phyloP scores from a whole-genome alignment of 2,888 invertebrate genomes.

The Tineola bisselliella region DNA sequence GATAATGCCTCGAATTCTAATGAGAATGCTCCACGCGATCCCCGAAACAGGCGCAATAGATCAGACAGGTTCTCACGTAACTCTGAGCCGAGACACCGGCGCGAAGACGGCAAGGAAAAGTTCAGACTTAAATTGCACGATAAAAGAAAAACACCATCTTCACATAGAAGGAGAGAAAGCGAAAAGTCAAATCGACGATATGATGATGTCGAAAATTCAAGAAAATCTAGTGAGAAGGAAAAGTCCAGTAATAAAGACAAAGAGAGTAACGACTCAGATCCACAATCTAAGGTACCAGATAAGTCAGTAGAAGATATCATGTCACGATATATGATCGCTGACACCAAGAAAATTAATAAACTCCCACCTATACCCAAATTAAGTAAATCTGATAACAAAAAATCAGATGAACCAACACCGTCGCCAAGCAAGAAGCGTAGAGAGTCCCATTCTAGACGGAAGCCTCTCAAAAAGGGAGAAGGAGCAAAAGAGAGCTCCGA shows the following conservation, averaged over 20 bases:
- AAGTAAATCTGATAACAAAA: conserved; percentile 20
- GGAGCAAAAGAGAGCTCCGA: conserved; percentile 21
- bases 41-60: conserved; percentile 5
- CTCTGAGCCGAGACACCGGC: conserved; percentile 12
- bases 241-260: neutral
- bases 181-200: conserved; percentile 7
- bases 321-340: conserved; percentile 30
- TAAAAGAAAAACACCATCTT: neutral
- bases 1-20: conserved; percentile 17
- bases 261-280: conserved; percentile 13
- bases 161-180: neutral
- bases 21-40: neutral
- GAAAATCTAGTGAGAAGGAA: neutral
- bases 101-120: conserved; percentile 16
- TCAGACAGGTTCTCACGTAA: neutral
- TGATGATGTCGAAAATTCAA: conserved; percentile 11
- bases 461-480: conserved; percentile 22
- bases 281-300: conserved; percentile 14
- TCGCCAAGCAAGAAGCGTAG: conserved; percentile 25
- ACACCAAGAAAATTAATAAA: conserved; percentile 41
- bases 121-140: neutral
- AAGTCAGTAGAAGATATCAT: conserved; percentile 25
- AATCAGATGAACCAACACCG: conserved; percentile 20
- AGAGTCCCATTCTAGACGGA: conserved; percentile 24
- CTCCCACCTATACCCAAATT: conserved; percentile 57